phyloP scores from a whole-genome alignment of 1,140 invertebrate genomes.

The Drosophila carrolli region DNA sequence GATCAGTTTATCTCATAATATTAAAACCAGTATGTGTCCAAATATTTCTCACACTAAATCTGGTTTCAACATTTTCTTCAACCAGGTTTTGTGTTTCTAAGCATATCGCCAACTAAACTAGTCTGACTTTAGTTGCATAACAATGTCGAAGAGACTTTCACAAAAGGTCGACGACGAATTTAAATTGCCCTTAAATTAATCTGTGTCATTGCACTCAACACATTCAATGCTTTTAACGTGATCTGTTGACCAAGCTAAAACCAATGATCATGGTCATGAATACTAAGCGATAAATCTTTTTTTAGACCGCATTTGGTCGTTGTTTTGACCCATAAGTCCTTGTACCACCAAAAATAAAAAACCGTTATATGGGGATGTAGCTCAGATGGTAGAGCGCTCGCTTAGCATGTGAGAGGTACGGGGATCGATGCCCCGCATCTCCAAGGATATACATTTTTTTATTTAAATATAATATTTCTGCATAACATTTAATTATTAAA shows the following conservation, averaged over 20 bases:
- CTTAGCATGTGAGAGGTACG: slow-evolving; percentile 94
- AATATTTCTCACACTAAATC: neutral
- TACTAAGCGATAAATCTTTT: slow-evolving; percentile 10
- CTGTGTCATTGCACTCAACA: slow-evolving; percentile 24
- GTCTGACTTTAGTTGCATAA: slow-evolving; percentile 5
- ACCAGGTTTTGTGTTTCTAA: slow-evolving; percentile 10
- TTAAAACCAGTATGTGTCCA: too few species aligned
- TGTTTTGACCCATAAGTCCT: neutral
- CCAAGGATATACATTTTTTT: slow-evolving; percentile 25
- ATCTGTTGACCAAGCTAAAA: slow-evolving; percentile 10
- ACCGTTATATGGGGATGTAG: slow-evolving; percentile 85
- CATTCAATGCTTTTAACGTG: slow-evolving; percentile 5
- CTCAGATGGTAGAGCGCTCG: slow-evolving; percentile 94
- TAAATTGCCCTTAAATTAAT: slow-evolving; percentile 9
- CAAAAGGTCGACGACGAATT: neutral
- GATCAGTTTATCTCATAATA: too few species aligned
- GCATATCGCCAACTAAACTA: neutral
- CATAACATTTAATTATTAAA: too few species aligned
- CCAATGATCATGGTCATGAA: slow-evolving; percentile 32
- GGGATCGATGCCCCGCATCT: slow-evolving; percentile 92
- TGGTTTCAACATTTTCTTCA: neutral
- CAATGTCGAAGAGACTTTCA: slow-evolving; percentile 1
- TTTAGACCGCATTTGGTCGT: neutral
- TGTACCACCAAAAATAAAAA: neutral
- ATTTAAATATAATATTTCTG: neutral